These are phyloP conservation scores for Esox niger DNA, from an alignment of 2,113 vertebrate genomes.

Conservation along the genomic window DNA sequence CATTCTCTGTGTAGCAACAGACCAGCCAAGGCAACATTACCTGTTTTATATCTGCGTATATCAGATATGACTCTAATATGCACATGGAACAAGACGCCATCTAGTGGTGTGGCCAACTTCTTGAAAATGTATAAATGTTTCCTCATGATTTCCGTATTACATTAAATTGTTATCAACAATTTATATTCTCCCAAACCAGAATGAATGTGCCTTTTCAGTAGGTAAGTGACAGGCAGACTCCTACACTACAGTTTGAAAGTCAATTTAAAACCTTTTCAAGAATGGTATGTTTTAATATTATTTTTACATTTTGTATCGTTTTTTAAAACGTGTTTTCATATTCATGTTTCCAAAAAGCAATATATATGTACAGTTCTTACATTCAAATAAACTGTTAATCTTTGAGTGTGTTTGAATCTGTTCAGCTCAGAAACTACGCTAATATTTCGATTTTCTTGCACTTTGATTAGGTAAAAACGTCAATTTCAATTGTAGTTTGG, in stretches of 20 bases:
- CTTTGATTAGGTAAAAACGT: too few relatives aligned
- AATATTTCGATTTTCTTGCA: too few relatives aligned
- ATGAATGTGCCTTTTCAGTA: not conserved
- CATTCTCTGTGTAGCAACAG: not conserved
- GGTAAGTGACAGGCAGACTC: not conserved
- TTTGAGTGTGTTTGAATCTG: not conserved
- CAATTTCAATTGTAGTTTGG: too few relatives aligned
- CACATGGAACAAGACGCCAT: not conserved
- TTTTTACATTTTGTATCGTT: not conserved
- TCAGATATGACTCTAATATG: not conserved
- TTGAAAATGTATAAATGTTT: not conserved
- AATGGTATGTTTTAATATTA: not conserved
- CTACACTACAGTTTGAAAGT: not conserved
- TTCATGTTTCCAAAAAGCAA: slow-evolving; percentile 16
- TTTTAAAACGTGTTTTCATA: slow-evolving; percentile 2
- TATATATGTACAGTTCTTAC: slow-evolving; percentile 54
- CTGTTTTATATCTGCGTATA: not conserved
- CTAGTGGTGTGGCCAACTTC: not conserved
- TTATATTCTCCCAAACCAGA: not conserved
- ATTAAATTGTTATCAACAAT: too few relatives aligned
- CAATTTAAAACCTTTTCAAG: not conserved
- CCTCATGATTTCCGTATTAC: too few relatives aligned
- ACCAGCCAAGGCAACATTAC: not conserved
- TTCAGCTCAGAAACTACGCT: too few relatives aligned
- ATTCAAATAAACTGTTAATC: slow-evolving; percentile 41